phyloP scores from a whole-genome alignment of 2,113 vertebrate genomes.

The Rhea pennata region DNA sequence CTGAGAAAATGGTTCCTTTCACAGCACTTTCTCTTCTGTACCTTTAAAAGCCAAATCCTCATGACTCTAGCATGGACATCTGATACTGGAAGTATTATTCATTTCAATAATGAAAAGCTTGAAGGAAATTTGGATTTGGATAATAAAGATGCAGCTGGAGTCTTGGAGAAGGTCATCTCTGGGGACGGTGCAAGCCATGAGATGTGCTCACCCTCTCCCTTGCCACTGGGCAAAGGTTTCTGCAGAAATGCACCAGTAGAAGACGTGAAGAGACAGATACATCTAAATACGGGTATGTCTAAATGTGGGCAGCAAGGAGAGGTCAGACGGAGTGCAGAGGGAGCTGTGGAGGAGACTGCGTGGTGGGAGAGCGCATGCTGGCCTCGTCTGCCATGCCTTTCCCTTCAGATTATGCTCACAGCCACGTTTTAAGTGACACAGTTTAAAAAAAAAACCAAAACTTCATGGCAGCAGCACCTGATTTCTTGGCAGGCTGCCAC shows the following conservation, averaged over 20 bases:
- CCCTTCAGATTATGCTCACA: background rate
- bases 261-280: background rate
- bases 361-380: background rate
- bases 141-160: background rate
- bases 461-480: background rate
- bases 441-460: background rate
- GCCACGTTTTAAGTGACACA: background rate
- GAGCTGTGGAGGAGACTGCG: background rate
- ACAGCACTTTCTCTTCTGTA: background rate
- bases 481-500: background rate
- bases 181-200: background rate
- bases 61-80: background rate
- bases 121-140: background rate
- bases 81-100: background rate
- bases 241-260: background rate
- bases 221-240: background rate
- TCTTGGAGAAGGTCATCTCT: background rate
- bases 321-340: background rate
- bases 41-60: background rate
- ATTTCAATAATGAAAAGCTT: background rate
- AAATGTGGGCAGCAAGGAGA: background rate
- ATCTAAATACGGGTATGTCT: background rate
- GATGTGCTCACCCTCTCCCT: fast-evolving
- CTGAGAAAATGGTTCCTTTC: background rate
- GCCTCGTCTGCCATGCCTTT: background rate